Percentiles rank a stretch among this genome's conserved stretches.
These are phyloP conservation scores for Drosophila pandora DNA, from an alignment of 1,140 invertebrate species.

Conservation along the genomic window DNA sequence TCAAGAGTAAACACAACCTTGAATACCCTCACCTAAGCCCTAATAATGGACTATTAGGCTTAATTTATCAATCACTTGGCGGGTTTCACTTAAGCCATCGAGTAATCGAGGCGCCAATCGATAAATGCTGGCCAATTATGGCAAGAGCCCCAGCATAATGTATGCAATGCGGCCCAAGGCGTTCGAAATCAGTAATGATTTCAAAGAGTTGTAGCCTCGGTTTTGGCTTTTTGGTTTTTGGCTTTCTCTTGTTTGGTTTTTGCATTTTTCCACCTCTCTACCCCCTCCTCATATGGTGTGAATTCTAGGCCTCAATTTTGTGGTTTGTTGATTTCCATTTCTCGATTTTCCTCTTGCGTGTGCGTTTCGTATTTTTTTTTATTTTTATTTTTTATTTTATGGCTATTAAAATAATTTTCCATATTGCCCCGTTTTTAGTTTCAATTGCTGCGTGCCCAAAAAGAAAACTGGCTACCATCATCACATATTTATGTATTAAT, in stretches of 20 bases:
- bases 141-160: constrained; percentile 23
- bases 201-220: neutral
- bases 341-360: constrained; percentile 34
- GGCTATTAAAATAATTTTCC: constrained; percentile 40
- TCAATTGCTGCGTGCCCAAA: constrained; percentile 61
- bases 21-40: neutral
- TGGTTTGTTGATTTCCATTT: constrained; percentile 43
- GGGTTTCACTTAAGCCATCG: constrained; percentile 16
- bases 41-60: neutral
- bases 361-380: constrained; percentile 47
- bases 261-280: constrained; percentile 11
- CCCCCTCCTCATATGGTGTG: constrained; percentile 3
- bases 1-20: neutral
- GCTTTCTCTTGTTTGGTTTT: constrained; percentile 36
- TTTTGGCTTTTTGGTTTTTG: constrained; percentile 4
- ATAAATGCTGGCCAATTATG: constrained; percentile 33
- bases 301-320: constrained; percentile 56
- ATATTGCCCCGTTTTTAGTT: constrained; percentile 14
- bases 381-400: constrained; percentile 12
- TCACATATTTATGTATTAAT: neutral
- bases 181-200: constrained; percentile 38
- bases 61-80: neutral
- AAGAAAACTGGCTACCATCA: constrained; percentile 60
- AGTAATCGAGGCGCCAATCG: constrained; percentile 15
- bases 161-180: constrained; percentile 44